Conservation (phyloP, 1,140 invertebrate genomes). For the Cecropterus lyciades region DNA sequence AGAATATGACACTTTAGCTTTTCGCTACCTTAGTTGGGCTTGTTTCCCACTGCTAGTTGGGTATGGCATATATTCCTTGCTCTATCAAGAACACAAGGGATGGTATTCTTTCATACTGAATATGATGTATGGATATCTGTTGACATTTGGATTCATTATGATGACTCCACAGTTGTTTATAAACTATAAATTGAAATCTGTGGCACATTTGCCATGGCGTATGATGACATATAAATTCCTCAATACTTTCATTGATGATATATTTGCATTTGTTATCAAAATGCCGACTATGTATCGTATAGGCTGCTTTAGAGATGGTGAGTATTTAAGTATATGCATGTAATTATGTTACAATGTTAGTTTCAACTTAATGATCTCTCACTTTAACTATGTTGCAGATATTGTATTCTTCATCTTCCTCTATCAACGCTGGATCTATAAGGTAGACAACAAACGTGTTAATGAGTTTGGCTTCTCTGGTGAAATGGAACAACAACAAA, state of each 20-base stretch:
- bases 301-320: constrained; percentile 98
- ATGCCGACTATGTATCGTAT: constrained; percentile 99
- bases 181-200: constrained; percentile 99
- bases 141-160: constrained; percentile 99
- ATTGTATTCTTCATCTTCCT: constrained; percentile 99
- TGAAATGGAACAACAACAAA: constrained; percentile 87
- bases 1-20: constrained; percentile 97
- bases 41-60: constrained; percentile 96
- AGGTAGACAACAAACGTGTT: constrained; percentile 95
- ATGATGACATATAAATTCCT: constrained; percentile 99
- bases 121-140: constrained; percentile 98
- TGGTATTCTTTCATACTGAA: constrained; percentile 98
- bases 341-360: too few relatives aligned
- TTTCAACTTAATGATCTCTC: too few relatives aligned
- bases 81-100: constrained; percentile 99
- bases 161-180: constrained; percentile 99
- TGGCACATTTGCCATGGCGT: constrained; percentile 99
- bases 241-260: constrained; percentile 99
- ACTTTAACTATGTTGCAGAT: constrained; percentile 90
- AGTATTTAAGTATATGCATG: constrained; percentile 50
- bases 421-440: constrained; percentile 99
- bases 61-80: constrained; percentile 98
- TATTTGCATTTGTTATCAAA: constrained; percentile 99
- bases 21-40: constrained; percentile 98
- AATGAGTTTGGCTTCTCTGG: constrained; percentile 98